Evolutionary conservation across 1,140 invertebrate species (phyloP).

Genomic region (Drosophila kohkoa): DNA sequence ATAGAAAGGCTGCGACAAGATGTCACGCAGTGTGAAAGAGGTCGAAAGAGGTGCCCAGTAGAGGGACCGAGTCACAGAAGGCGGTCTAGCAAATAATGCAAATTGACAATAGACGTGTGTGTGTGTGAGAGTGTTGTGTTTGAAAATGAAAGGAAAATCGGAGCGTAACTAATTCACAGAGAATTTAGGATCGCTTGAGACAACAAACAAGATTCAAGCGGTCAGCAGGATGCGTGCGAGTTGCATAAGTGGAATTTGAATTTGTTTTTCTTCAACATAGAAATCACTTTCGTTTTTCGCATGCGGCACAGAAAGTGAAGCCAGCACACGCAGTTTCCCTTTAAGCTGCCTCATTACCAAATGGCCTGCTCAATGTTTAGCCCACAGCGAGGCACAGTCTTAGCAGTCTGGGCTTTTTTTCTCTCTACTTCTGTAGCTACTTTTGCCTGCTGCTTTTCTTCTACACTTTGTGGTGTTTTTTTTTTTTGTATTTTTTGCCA

Average conservation of each 20-base stretch:
- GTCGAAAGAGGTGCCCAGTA: constrained; percentile 46
- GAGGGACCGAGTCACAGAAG: constrained; percentile 52
- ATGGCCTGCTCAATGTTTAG: constrained; percentile 44
- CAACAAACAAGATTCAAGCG: constrained; percentile 1
- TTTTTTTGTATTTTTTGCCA: constrained; percentile 50
- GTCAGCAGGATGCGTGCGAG: constrained; percentile 25
- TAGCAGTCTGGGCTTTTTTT: constrained; percentile 39
- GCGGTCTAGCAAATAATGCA: constrained; percentile 72
- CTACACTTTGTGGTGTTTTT: constrained; percentile 30
- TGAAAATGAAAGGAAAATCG: constrained; percentile 60
- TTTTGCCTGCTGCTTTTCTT: constrained; percentile 6
- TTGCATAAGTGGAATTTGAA: constrained; percentile 56
- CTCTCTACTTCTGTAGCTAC: neutral
- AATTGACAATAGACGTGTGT: constrained; percentile 70
- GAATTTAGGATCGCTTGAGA: constrained; percentile 21
- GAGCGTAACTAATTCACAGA: constrained; percentile 67
- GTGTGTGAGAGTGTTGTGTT: neutral
- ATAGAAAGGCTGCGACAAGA: constrained; percentile 24
- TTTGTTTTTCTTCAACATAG: constrained; percentile 6
- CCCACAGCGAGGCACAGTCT: constrained; percentile 29
- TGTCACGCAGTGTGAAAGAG: constrained; percentile 61
- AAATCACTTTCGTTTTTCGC: constrained; percentile 44
- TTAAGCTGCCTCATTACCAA: constrained; percentile 55
- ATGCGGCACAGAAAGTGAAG: constrained; percentile 61
- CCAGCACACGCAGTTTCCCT: constrained; percentile 45